phyloP scores from a whole-genome alignment of 2,113 vertebrate genomes.

The Lates calcarifer region DNA sequence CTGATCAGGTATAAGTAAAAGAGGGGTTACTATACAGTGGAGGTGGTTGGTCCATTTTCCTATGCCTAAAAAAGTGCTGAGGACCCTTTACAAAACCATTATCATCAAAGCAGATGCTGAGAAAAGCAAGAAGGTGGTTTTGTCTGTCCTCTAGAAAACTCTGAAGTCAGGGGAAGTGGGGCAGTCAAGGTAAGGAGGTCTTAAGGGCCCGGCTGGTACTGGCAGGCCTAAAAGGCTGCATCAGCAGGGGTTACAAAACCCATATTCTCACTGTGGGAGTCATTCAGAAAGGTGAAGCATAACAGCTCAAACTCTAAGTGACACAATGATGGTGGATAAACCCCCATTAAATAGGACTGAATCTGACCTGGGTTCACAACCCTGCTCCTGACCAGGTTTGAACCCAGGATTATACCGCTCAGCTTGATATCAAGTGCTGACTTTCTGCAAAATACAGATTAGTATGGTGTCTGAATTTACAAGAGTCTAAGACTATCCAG shows the following conservation, averaged over 20 bases:
- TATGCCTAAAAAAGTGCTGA: not conserved
- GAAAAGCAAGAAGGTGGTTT: not conserved
- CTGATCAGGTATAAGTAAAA: not conserved
- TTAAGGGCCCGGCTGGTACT: not conserved
- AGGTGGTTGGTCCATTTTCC: not conserved
- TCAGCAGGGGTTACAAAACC: not conserved
- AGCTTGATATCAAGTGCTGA: not conserved
- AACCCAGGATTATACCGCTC: not conserved
- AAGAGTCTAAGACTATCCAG: not conserved
- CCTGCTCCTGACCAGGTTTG: not conserved
- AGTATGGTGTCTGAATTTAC: not conserved
- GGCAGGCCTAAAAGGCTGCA: not conserved
- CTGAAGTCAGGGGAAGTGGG: not conserved
- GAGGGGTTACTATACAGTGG: not conserved
- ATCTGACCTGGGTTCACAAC: not conserved
- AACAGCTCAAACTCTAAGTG: not conserved
- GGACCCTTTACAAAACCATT: not conserved
- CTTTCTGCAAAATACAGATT: not conserved
- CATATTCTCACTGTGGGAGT: not conserved
- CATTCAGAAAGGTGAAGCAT: not conserved
- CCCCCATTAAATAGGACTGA: not conserved
- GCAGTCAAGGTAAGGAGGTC: not conserved
- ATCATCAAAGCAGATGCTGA: not conserved
- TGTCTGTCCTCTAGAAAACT: conserved; percentile 8
- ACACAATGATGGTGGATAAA: not conserved